These are phyloP conservation scores for Synchiropus splendidus DNA, from an alignment of 2,113 vertebrate genomes.

Conservation along the genomic window DNA sequence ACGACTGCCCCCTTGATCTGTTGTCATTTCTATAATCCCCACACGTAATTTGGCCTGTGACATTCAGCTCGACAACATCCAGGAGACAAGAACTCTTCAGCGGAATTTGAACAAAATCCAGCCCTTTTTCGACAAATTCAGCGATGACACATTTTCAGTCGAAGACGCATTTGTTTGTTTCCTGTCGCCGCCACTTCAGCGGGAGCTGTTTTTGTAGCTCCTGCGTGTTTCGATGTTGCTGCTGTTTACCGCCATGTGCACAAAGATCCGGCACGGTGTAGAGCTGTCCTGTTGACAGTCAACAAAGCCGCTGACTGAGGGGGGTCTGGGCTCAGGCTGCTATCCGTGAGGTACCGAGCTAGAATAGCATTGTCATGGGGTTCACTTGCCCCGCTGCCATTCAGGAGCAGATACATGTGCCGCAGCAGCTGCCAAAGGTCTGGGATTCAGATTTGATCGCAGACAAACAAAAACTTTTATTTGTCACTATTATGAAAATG, in stretches of 20 bases:
- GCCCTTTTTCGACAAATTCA: no score
- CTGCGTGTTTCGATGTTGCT: constrained; percentile 34
- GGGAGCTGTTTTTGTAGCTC: constrained; percentile 8
- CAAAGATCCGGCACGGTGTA: constrained; percentile 51
- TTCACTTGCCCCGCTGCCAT: constrained; percentile 23
- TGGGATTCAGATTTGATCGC: constrained; percentile 30
- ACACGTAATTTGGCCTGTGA: no score
- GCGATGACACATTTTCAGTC: no score
- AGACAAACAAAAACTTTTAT: constrained; percentile 30
- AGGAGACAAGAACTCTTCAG: no score
- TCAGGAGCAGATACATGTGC: constrained; percentile 20
- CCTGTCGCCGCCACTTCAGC: no score
- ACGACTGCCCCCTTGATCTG: no score
- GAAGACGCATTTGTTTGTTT: no score
- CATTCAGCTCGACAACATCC: no score
- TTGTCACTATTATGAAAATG: constrained; percentile 20
- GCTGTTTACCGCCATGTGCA: constrained; percentile 49
- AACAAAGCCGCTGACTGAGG: constrained; percentile 49
- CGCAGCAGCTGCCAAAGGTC: constrained; percentile 14
- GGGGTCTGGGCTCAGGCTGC: constrained; percentile 36
- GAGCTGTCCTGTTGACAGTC: constrained; percentile 49
- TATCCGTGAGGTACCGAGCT: constrained; percentile 44
- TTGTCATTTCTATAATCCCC: no score
- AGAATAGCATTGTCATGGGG: constrained; percentile 31
- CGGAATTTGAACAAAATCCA: no score